These are phyloP conservation scores for Leucania comma DNA, from an alignment of 2,888 invertebrate species.

Conservation along the genomic window DNA sequence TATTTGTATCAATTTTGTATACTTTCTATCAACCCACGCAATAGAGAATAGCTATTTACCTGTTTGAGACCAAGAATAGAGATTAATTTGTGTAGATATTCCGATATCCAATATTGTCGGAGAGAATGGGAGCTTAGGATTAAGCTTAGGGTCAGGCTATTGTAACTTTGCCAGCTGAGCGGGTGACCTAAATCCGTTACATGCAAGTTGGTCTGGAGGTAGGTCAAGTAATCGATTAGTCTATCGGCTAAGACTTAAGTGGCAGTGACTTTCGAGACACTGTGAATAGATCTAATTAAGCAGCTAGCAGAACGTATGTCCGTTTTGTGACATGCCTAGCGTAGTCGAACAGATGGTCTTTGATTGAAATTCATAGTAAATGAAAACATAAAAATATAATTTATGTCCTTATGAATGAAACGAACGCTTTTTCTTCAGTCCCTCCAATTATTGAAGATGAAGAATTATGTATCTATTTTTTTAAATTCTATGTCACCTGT, in stretches of 20 bases:
- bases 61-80: constrained; percentile 51
- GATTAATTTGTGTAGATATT: constrained; percentile 41
- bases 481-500: constrained; percentile 26
- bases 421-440: constrained; percentile 39
- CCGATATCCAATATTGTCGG: constrained; percentile 37
- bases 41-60: constrained; percentile 49
- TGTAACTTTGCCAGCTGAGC: constrained; percentile 33
- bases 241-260: constrained; percentile 13
- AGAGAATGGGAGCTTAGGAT: constrained; percentile 44
- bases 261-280: constrained; percentile 24
- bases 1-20: constrained; percentile 65
- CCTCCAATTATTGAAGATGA: constrained; percentile 51
- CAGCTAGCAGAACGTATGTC: not conserved
- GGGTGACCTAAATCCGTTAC: constrained; percentile 48
- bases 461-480: constrained; percentile 36
- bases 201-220: constrained; percentile 42
- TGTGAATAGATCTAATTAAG: constrained; percentile 32
- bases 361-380: constrained; percentile 32
- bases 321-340: not conserved
- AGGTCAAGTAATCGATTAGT: constrained; percentile 50
- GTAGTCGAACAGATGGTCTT: constrained; percentile 8
- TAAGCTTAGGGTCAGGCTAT: constrained; percentile 50
- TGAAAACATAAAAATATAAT: constrained; percentile 44
- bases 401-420: constrained; percentile 15
- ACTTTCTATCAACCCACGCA: constrained; percentile 66